Evolutionary conservation across 2,797 vertebrate genomes (phyloP).

Genomic region (Yasuhikotakia modesta): DNA sequence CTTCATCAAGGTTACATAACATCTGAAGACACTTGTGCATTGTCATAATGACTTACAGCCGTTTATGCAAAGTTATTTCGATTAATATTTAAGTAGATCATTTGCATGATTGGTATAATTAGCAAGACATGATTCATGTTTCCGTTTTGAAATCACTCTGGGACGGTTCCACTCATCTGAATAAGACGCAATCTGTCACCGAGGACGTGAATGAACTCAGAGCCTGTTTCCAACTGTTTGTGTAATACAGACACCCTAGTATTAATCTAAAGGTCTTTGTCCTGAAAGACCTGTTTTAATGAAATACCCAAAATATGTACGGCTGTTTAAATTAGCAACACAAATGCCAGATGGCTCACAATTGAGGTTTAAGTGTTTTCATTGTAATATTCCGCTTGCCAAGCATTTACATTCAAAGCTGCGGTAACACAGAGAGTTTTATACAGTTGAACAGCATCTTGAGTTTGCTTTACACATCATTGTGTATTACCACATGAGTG

Average conservation of each 20-base stretch:
- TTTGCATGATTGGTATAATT: conserved; percentile 83
- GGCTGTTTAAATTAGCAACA: conserved; percentile 67
- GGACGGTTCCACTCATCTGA: conserved; percentile 77
- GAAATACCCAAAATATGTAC: conserved; percentile 72
- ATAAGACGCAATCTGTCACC: conserved; percentile 78
- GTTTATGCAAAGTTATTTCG: conserved; percentile 75
- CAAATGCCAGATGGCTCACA: conserved; percentile 73
- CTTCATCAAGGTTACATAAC: conserved; percentile 31
- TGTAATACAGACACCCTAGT: conserved; percentile 8
- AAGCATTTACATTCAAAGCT: conserved; percentile 69
- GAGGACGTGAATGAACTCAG: conserved; percentile 75
- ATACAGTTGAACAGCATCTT: conserved; percentile 41
- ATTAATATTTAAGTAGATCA: conserved; percentile 82
- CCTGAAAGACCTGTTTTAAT: conserved; percentile 40
- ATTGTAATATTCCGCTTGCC: conserved; percentile 60
- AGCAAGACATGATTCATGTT: conserved; percentile 79
- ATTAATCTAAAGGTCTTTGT: conserved; percentile 34
- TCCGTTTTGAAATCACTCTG: conserved; percentile 77
- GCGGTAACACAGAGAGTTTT: conserved; percentile 37
- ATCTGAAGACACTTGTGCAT: conserved; percentile 28
- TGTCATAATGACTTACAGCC: conserved; percentile 65
- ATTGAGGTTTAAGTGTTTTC: conserved; percentile 73
- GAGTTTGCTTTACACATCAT: conserved; percentile 44
- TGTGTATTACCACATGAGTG: conserved; percentile 32
- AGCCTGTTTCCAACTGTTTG: conserved; percentile 36